These are phyloP conservation scores for Parus major DNA, from an alignment of 2,113 vertebrate species.

Conservation along the genomic window DNA sequence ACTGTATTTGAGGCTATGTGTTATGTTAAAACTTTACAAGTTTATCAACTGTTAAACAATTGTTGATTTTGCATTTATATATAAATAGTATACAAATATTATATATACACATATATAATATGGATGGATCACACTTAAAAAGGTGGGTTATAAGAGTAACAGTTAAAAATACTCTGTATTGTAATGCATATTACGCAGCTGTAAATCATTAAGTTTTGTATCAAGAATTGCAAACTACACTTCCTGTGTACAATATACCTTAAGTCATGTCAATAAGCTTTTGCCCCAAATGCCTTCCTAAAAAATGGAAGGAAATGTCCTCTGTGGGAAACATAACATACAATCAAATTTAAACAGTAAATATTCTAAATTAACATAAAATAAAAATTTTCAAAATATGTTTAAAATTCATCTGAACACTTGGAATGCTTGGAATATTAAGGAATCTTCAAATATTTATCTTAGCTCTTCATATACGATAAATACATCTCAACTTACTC, in stretches of 20 bases:
- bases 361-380: neutral
- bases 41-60: neutral
- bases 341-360: neutral
- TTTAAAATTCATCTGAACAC: neutral
- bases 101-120: neutral
- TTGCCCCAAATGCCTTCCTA: neutral
- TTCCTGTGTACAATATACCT: neutral
- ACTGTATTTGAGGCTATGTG: neutral
- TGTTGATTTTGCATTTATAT: neutral
- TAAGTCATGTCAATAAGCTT: neutral
- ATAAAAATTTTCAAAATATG: neutral
- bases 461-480: neutral
- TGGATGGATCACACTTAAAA: neutral
- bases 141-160: rapidly evolving
- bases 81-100: neutral
- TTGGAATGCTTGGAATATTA: neutral
- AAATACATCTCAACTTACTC: neutral
- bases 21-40: neutral
- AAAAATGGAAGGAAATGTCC: neutral
- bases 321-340: neutral
- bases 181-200: neutral
- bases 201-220: neutral
- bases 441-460: neutral
- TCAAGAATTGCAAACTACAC: neutral
- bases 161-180: neutral